These are phyloP conservation scores for Drosophila neonasuta DNA, from an alignment of 2,888 invertebrate species.

Conservation along the genomic window DNA sequence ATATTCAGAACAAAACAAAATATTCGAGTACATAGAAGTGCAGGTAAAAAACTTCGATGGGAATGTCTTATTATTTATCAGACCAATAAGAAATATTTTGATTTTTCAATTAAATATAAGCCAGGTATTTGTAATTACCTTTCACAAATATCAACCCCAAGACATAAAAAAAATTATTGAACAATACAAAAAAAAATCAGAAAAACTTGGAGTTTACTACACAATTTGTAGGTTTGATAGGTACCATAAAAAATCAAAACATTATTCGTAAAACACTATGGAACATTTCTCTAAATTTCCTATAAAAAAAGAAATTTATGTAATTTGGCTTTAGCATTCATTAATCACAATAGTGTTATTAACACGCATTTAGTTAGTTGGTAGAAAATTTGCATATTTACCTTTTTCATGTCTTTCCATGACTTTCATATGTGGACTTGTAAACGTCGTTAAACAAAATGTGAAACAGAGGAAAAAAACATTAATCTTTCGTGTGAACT, in stretches of 20 bases:
- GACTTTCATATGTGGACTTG: constrained; percentile 36
- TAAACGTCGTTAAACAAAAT: constrained; percentile 27
- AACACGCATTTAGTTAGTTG: background rate
- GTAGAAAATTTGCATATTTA: constrained; percentile 12
- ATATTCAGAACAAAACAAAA: constrained; percentile 1
- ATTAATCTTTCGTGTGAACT: constrained; percentile 52
- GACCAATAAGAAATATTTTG: no score
- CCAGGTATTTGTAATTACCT: no score
- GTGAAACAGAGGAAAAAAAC: constrained; percentile 11
- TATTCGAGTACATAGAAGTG: background rate
- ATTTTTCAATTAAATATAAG: no score
- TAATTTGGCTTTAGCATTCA: background rate
- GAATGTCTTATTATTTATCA: no score
- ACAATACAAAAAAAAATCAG: no score
- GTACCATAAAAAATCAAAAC: background rate
- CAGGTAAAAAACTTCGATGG: background rate
- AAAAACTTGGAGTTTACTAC: no score
- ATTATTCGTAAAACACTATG: background rate
- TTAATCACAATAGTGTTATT: constrained; percentile 23
- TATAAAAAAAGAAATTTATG: background rate
- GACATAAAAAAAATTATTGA: no score
- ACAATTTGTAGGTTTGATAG: background rate
- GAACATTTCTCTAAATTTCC: background rate
- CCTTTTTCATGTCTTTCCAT: constrained; percentile 19
- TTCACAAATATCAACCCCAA: no score